phyloP scores from a whole-genome alignment of 2,797 vertebrate genomes.

The Lophius americanus region DNA sequence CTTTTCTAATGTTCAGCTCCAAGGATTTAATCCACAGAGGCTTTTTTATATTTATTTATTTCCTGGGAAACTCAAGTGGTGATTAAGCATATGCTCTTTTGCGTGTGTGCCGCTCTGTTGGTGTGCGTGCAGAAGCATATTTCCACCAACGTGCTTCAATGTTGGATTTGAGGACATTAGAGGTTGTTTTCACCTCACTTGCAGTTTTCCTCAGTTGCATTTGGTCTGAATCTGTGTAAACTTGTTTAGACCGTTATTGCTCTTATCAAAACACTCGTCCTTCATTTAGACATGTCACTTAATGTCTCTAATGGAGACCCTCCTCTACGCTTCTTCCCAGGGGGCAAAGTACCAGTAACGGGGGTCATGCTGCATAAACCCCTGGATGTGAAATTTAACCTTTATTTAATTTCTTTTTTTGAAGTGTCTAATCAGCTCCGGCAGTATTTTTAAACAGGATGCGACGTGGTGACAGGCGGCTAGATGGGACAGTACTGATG shows the following conservation, averaged over 20 bases:
- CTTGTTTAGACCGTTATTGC: background rate
- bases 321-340: constrained; percentile 45
- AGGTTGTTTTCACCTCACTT: constrained; percentile 10
- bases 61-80: constrained; percentile 69
- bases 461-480: constrained; percentile 38
- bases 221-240: background rate
- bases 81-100: constrained; percentile 65
- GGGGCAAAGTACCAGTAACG: constrained; percentile 63
- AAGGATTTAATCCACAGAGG: constrained; percentile 66
- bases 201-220: background rate
- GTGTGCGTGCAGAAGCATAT: constrained; percentile 17
- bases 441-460: constrained; percentile 49
- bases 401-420: constrained; percentile 67
- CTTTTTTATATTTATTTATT: constrained; percentile 49
- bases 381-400: constrained; percentile 64
- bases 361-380: constrained; percentile 56
- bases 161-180: constrained; percentile 25
- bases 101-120: constrained; percentile 24
- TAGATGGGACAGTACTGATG: constrained; percentile 48
- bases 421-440: constrained; percentile 66
- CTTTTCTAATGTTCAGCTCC: constrained; percentile 71
- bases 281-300: constrained; percentile 1
- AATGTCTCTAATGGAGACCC: constrained; percentile 14
- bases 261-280: constrained; percentile 2
- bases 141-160: constrained; percentile 75